Base-by-base conservation (phyloP, 2,797 vertebrate genomes). In the Amniataba percoides region DNA sequence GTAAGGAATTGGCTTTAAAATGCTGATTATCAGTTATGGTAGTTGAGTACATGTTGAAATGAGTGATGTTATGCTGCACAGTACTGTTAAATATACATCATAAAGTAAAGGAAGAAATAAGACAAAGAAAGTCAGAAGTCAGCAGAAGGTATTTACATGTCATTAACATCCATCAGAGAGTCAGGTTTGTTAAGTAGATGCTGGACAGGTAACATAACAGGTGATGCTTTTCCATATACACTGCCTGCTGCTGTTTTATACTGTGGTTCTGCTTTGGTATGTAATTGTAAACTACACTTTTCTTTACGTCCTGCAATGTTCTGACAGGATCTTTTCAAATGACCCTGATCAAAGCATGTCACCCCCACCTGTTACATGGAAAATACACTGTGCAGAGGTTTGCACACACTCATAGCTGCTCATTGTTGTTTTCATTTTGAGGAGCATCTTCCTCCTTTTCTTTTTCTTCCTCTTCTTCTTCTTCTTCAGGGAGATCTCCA, bases 351-450 rank as follows among this genome's bases (percentile, higher is more conserved):
- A 25, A 56, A 19, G 34, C 23, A 58, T 5, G 14, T 31, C 19
- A 49, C 7, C 36, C 46, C 46, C 46, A 62, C 40, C 42, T 70
- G 18, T 19, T 59, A 19, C 7, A 18, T 39, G 16, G n/a, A 76
- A 65, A 36, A 14, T 14, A 61, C 39, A 65, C 3, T 11, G 7
- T 57, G 25, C 39, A 49, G 51, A 53, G 13, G 18, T 70, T 56
- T 59, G 25, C 65, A 40, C 60, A 15, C 31, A 39, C 53, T 74
- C 31, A 18, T 82, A 62, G 69, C 69, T 67, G 60, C 55, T 62
- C 63, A 52, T 21, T 79, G 59, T 58, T 81, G 62, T 81, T 77
- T 70, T 36, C 45, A 52, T 46, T 36, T 66, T 51, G 34, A 69
- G 45, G 68, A 57, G 68, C 45, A 10, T 61, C 36, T 55, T 52